Conservation (phyloP, 2,888 invertebrate species). For the Camponotus fellah region DNA sequence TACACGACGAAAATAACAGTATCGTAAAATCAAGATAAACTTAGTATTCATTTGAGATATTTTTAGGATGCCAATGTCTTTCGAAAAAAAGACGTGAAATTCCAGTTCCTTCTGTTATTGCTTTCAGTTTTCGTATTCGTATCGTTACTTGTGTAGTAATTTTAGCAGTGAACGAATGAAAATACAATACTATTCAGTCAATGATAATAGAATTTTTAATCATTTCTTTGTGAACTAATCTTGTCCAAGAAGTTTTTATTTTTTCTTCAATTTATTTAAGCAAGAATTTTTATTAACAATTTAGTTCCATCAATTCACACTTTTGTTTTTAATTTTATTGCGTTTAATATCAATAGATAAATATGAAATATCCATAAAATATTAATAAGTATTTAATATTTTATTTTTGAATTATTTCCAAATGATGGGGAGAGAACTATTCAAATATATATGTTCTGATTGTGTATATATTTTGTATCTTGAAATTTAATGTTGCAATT, state of each 20-base stretch:
- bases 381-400: not conserved
- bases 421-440: not conserved
- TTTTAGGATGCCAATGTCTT: slow-evolving; percentile 38
- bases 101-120: slow-evolving; percentile 31
- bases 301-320: not conserved
- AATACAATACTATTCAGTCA: not conserved
- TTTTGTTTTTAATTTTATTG: not conserved
- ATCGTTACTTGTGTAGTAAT: not conserved
- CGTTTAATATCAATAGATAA: not conserved
- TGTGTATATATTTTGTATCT: not conserved
- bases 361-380: not conserved
- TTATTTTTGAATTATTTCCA: not conserved
- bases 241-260: not conserved
- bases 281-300: not conserved
- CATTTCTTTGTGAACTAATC: not conserved
- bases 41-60: slow-evolving; percentile 58
- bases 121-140: slow-evolving; percentile 35
- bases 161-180: not conserved
- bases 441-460: not conserved
- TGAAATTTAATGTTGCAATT: not conserved
- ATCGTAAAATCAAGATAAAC: slow-evolving; percentile 14
- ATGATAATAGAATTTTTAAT: not conserved
- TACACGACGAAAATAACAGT: not conserved
- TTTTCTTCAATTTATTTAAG: not conserved
- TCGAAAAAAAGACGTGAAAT: slow-evolving; percentile 25